A percentile compares a stretch with the other conserved stretches of the same genome.
These are phyloP conservation scores for Ptilodon capucinus DNA, from an alignment of 2,888 invertebrate species.

Conservation along the genomic window DNA sequence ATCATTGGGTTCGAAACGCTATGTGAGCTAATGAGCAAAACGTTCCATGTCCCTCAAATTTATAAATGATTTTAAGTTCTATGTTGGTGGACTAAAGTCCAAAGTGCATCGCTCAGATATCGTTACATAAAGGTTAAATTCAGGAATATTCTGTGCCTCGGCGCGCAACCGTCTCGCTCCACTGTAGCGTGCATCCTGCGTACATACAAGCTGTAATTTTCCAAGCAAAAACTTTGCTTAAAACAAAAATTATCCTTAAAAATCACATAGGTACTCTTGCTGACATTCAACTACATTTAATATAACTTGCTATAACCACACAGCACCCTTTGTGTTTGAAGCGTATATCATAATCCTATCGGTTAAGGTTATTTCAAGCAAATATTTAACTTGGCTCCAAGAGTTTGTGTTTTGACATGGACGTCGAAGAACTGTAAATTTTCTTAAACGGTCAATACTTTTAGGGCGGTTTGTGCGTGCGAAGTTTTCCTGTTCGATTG, in stretches of 20 bases:
- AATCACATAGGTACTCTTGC: neutral
- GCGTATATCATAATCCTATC: conserved; percentile 38
- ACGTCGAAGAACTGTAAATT: conserved; percentile 30
- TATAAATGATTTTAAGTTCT: conserved; percentile 17
- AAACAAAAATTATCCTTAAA: conserved; percentile 15
- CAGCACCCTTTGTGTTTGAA: conserved; percentile 27
- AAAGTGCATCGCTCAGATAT: conserved; percentile 14
- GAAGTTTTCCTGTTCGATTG: conserved; percentile 41
- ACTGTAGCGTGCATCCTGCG: conserved; percentile 79
- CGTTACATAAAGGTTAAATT: conserved; percentile 32
- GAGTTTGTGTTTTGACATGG: conserved; percentile 36
- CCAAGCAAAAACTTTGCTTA: conserved; percentile 46
- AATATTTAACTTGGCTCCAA: conserved; percentile 38
- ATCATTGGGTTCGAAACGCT: conserved; percentile 43
- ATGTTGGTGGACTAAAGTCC: conserved; percentile 12
- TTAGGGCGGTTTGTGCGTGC: conserved; percentile 32
- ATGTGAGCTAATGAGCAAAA: conserved; percentile 28
- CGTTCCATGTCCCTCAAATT: conserved; percentile 22
- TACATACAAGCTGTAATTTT: conserved; percentile 65
- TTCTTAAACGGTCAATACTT: conserved; percentile 24
- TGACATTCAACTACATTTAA: too few relatives aligned
- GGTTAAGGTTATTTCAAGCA: conserved; percentile 36
- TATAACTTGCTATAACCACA: too few relatives aligned
- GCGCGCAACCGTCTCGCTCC: conserved; percentile 79
- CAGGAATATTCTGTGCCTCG: conserved; percentile 59